These are phyloP conservation scores for Phalacrocorax brasilianus DNA, from an alignment of 2,113 vertebrate species.

Conservation along the genomic window DNA sequence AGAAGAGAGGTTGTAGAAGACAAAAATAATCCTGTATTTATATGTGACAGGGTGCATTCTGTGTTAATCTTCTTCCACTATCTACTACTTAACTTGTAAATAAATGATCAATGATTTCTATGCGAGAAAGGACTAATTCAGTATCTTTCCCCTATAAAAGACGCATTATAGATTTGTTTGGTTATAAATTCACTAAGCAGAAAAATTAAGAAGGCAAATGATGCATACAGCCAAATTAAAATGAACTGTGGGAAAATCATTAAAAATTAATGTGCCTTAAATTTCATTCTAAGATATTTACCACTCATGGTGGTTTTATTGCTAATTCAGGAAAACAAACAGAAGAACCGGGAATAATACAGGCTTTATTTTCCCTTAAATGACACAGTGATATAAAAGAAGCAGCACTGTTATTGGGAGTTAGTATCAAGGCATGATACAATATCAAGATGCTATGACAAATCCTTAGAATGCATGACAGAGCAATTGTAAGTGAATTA, in stretches of 20 bases:
- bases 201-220: constrained; percentile 34
- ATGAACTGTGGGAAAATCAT: constrained; percentile 20
- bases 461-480: not conserved
- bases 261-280: constrained; percentile 39
- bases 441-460: not conserved
- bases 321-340: not conserved
- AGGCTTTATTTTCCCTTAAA: not conserved
- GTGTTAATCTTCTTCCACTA: not conserved
- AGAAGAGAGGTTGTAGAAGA: not conserved
- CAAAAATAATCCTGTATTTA: not conserved
- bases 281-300: constrained; percentile 17
- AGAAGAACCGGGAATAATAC: not conserved
- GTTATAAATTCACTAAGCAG: constrained; percentile 8
- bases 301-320: not conserved
- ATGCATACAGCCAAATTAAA: constrained; percentile 14
- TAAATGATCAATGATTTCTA: not conserved
- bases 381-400: not conserved
- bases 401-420: not conserved
- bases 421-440: not conserved
- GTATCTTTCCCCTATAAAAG: not conserved
- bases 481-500: not conserved
- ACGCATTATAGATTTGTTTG: not conserved
- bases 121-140: not conserved
- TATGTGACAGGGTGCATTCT: not conserved
- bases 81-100: not conserved